phyloP scores from a whole-genome alignment of 2,888 invertebrate genomes.

The Phania funesta region DNA sequence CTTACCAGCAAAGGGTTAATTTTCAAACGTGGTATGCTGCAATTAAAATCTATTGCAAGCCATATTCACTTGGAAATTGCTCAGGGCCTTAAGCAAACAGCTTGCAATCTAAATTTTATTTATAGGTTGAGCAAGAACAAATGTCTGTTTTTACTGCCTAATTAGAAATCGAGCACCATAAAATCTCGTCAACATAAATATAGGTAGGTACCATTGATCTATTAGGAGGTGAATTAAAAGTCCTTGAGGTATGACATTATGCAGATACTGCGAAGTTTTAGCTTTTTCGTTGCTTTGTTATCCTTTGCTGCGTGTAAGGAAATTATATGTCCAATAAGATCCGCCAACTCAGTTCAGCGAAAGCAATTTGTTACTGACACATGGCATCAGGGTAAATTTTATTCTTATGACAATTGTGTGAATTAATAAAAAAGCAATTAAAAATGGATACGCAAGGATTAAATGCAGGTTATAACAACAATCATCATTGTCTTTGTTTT shows the following conservation, averaged over 20 bases:
- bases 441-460: constrained; percentile 15
- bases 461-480: constrained; percentile 30
- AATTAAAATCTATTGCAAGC: constrained; percentile 7
- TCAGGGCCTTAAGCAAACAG: too few relatives aligned
- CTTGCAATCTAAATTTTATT: background rate
- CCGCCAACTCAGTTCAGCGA: background rate
- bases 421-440: constrained; percentile 3
- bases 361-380: constrained; percentile 48
- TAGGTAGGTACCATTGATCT: background rate
- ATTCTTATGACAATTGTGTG: background rate
- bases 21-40: background rate
- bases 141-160: constrained; percentile 1
- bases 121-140: too few relatives aligned
- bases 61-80: too few relatives aligned
- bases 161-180: constrained; percentile 10
- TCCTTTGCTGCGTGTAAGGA: constrained; percentile 1
- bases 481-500: background rate
- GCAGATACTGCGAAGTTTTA: background rate
- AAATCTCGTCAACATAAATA: background rate
- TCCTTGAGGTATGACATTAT: constrained; percentile 4
- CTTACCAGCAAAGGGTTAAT: too few relatives aligned
- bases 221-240: constrained; percentile 12
- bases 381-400: constrained; percentile 54
- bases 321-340: background rate
- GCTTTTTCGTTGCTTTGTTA: background rate